A percentile compares a stretch with the other conserved stretches of the same genome.
Evolutionary conservation across 1,140 invertebrate species (phyloP).

Genomic region (Chionoecetes opilio): DNA sequence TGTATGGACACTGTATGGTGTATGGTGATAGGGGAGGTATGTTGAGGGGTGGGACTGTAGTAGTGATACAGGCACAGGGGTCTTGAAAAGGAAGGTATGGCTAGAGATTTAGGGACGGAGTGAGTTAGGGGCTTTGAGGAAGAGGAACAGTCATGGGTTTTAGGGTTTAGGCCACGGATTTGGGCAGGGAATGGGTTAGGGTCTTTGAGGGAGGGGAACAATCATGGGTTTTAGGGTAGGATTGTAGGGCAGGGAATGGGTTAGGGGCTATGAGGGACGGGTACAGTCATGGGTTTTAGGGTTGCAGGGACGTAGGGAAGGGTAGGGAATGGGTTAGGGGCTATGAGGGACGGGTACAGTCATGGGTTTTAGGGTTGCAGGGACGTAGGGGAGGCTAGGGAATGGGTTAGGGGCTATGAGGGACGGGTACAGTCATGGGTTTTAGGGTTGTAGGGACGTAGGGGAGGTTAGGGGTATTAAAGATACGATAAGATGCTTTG

Average conservation of each 20-base stretch:
- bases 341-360: neutral
- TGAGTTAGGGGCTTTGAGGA: neutral
- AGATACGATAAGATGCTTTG: too few relatives aligned
- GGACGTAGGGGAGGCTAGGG: neutral
- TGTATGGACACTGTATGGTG: neutral
- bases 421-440: neutral
- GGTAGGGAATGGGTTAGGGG: neutral
- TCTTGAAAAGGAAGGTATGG: neutral
- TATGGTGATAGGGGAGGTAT: neutral
- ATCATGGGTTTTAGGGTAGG: neutral
- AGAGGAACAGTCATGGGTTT: neutral
- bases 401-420: neutral
- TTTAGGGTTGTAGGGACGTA: neutral
- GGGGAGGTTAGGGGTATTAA: neutral
- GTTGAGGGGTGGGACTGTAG: neutral
- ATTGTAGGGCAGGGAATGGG: neutral
- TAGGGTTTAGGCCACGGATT: neutral
- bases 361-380: neutral
- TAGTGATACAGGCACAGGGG: too few relatives aligned
- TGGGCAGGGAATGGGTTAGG: neutral
- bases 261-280: neutral
- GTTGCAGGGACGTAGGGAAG: neutral
- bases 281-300: neutral
- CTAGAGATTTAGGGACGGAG: neutral
- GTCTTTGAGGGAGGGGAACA: too few relatives aligned